phyloP scores from a whole-genome alignment of 2,113 vertebrate species.

The Rattus rattus region DNA sequence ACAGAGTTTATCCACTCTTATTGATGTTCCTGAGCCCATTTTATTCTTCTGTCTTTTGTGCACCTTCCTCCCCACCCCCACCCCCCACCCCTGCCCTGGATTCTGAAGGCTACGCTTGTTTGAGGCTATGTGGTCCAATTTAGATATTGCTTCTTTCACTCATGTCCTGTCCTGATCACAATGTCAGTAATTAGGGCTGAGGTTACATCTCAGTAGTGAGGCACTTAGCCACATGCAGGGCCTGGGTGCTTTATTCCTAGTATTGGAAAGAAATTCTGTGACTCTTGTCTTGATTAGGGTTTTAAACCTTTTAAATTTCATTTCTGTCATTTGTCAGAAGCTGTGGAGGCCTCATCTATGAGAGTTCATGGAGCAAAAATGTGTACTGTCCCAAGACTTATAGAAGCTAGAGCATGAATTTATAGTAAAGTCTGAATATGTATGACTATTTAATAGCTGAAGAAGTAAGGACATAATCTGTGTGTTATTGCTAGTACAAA shows the following conservation, averaged over 20 bases:
- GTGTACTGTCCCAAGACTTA: background rate
- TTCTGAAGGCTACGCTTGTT: background rate
- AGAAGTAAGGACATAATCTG: background rate
- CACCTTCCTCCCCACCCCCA: background rate
- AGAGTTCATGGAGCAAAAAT: background rate
- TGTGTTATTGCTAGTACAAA: background rate
- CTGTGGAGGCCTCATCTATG: background rate
- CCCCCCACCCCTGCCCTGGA: background rate
- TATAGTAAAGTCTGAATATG: background rate
- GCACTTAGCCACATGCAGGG: too few relatives aligned
- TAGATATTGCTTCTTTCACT: background rate
- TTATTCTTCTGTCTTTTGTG: background rate
- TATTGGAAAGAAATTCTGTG: background rate
- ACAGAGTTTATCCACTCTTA: background rate
- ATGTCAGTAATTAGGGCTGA: background rate
- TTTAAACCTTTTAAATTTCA: background rate
- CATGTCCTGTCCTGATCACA: background rate
- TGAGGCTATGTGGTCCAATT: background rate
- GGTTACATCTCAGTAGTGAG: background rate
- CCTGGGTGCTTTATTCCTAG: background rate
- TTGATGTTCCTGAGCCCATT: background rate
- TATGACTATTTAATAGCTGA: background rate
- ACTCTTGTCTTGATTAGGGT: background rate
- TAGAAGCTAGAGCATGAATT: background rate
- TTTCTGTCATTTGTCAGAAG: background rate